phyloP scores from a whole-genome alignment of 2,888 invertebrate genomes.

The Mycalesis mineus region DNA sequence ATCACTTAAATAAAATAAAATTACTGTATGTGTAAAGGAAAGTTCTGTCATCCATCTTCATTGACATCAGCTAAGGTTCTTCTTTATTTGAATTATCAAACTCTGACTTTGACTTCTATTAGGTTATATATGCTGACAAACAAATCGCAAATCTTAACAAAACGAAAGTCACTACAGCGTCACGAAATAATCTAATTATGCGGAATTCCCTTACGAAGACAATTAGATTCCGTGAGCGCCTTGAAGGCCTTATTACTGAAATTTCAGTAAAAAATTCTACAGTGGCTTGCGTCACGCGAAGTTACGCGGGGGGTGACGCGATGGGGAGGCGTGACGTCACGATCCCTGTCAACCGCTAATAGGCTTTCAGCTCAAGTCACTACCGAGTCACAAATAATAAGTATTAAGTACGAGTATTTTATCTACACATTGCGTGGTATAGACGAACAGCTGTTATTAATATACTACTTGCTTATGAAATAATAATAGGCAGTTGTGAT shows the following conservation, averaged over 20 bases:
- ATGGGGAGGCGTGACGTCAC: constrained; percentile 22
- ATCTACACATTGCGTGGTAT: background rate
- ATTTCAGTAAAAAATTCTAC: constrained; percentile 18
- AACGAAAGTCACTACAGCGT: too few species aligned
- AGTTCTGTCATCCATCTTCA: too few species aligned
- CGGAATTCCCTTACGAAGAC: background rate
- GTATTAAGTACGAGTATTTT: background rate
- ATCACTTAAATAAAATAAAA: too few species aligned
- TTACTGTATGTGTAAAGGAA: too few species aligned
- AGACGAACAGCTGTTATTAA: background rate
- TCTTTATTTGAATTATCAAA: too few species aligned
- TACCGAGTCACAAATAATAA: background rate
- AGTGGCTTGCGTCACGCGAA: constrained; percentile 21
- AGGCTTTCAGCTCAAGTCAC: background rate
- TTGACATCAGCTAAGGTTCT: too few species aligned
- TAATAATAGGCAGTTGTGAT: background rate
- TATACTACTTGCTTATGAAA: background rate
- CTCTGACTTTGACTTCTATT: too few species aligned
- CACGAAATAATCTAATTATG: too few species aligned
- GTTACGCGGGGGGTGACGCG: constrained; percentile 2
- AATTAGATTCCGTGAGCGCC: background rate
- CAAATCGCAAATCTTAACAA: too few species aligned
- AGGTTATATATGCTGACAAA: too few species aligned
- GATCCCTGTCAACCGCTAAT: constrained; percentile 6
- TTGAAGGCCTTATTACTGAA: constrained; percentile 10